Conservation (phyloP, 2,113 vertebrate genomes). For the Casuarius casuarius region DNA sequence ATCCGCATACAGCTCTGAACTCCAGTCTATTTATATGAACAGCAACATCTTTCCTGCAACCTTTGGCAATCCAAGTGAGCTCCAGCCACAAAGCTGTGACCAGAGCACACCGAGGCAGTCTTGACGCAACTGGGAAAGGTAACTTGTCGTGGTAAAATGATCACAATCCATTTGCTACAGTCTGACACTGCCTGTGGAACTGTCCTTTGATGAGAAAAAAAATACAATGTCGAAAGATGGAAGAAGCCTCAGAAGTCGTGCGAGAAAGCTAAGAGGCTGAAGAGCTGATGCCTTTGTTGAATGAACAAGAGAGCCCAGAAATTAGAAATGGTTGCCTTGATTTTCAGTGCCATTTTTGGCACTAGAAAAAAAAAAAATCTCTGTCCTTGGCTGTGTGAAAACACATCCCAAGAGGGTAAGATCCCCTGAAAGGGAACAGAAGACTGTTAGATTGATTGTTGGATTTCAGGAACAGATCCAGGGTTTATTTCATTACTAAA, state of each 20-base stretch:
- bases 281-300: background rate
- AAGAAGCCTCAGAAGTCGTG: background rate
- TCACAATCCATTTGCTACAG: background rate
- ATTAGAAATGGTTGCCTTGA: background rate
- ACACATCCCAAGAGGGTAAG: background rate
- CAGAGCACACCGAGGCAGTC: background rate
- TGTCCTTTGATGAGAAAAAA: background rate
- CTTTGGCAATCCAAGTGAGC: background rate
- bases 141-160: background rate
- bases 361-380: background rate
- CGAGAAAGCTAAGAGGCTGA: background rate
- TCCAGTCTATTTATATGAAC: background rate
- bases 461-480: conserved; percentile 24
- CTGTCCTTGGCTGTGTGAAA: conserved; percentile 13
- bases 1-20: background rate
- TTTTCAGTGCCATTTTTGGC: background rate
- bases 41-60: background rate
- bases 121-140: background rate
- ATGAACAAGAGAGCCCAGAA: background rate
- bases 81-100: background rate
- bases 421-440: conserved; percentile 31
- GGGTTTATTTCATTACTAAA: conserved; percentile 11
- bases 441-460: background rate
- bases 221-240: background rate
- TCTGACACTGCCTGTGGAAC: background rate